phyloP scores from a whole-genome alignment of 1,140 invertebrate genomes.

The Lethrus apterus region DNA sequence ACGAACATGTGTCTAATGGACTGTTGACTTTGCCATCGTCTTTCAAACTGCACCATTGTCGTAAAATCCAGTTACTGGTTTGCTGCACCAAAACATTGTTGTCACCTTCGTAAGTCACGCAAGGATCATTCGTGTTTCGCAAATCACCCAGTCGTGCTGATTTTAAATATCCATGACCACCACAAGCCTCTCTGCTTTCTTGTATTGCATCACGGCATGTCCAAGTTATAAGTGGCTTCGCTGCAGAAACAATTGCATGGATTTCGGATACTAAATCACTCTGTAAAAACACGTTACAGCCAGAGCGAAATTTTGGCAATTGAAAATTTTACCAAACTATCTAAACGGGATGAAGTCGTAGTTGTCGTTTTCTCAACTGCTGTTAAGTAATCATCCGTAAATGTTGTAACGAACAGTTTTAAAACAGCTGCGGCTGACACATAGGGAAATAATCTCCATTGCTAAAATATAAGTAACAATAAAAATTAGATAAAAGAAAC shows the following conservation, averaged over 20 bases:
- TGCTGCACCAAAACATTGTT: conserved; percentile 94
- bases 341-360: conserved; percentile 13
- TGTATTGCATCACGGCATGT: conserved; percentile 75
- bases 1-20: conserved; percentile 56
- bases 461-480: conserved; percentile 48
- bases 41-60: conserved; percentile 50
- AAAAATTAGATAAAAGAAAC: no score
- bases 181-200: conserved; percentile 86
- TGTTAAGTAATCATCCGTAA: conserved; percentile 33
- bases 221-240: conserved; percentile 85
- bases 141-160: conserved; percentile 72
- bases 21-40: conserved; percentile 41
- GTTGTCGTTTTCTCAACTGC: conserved; percentile 27
- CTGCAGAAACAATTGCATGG: conserved; percentile 81
- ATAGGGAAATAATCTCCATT: conserved; percentile 87
- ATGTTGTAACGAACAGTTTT: conserved; percentile 60
- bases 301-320: neutral
- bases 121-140: conserved; percentile 82
- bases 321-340: conserved; percentile 19
- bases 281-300: conserved; percentile 17
- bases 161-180: conserved; percentile 74
- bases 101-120: conserved; percentile 93
- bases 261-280: conserved; percentile 59
- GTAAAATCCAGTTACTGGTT: conserved; percentile 82
- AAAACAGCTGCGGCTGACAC: conserved; percentile 76